phyloP scores from a whole-genome alignment of 2,797 vertebrate genomes.

The Myotis pilosus region DNA sequence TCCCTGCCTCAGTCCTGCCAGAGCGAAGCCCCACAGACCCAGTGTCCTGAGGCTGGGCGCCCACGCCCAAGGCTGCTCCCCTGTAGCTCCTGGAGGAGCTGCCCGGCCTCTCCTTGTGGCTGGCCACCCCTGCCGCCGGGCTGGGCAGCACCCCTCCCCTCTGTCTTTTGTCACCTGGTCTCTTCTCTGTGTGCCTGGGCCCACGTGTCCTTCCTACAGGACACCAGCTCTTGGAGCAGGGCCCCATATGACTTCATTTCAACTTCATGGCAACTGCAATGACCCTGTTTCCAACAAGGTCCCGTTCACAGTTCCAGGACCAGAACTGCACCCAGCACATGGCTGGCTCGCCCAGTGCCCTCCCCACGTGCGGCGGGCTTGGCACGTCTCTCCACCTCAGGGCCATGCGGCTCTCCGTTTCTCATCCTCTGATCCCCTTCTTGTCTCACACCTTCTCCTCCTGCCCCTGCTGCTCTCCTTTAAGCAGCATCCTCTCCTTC shows the following conservation, averaged over 20 bases:
- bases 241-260: not conserved
- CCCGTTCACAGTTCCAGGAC: not conserved
- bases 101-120: not conserved
- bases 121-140: no score
- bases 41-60: not conserved
- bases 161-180: not conserved
- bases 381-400: not conserved
- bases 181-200: not conserved
- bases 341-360: no score
- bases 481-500: fast-evolving
- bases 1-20: not conserved
- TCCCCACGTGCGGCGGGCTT: fast-evolving
- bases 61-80: no score
- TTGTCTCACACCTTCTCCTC: not conserved
- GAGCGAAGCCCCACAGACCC: not conserved
- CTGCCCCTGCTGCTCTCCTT: not conserved
- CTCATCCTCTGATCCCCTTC: not conserved
- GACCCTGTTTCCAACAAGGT: not conserved
- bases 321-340: not conserved
- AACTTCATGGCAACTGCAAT: not conserved
- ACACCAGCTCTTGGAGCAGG: not conserved
- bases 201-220: not conserved
- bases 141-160: not conserved
- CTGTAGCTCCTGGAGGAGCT: not conserved
- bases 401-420: not conserved